Conservation (phyloP, 2,797 vertebrate genomes). For the Anguilla marmorata region DNA sequence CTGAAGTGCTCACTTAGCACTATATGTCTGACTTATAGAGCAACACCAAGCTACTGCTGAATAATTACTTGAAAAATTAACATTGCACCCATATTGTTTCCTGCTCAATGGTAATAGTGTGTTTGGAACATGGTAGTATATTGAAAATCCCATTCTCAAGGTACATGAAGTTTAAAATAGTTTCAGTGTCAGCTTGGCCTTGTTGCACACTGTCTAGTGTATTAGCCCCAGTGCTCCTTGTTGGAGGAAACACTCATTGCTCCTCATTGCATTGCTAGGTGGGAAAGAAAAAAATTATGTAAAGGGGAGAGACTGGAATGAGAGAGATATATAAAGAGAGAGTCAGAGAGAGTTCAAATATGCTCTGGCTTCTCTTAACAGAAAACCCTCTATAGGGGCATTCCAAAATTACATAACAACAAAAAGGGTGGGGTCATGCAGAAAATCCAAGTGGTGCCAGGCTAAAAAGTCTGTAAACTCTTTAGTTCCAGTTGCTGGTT, state of each 20-base stretch:
- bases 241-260: not conserved
- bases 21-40: not conserved
- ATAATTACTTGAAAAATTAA: not conserved
- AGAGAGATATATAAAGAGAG: no score
- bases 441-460: not conserved
- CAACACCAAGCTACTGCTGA: not conserved
- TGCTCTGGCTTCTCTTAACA: not conserved
- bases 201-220: not conserved
- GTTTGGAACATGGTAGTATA: not conserved
- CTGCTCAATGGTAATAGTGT: not conserved
- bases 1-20: no score
- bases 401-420: not conserved
- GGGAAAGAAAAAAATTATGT: not conserved
- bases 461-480: constrained; percentile 23
- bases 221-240: no score
- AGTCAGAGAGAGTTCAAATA: no score
- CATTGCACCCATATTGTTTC: not conserved
- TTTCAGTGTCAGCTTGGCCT: not conserved
- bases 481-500: constrained; percentile 32
- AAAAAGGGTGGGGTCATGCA: not conserved
- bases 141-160: not conserved
- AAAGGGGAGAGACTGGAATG: no score
- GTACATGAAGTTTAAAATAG: not conserved
- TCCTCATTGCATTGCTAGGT: not conserved
- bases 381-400: not conserved